Evolutionary conservation across 1,140 invertebrate genomes (phyloP).

Genomic region (Drosophila sechellia): DNA sequence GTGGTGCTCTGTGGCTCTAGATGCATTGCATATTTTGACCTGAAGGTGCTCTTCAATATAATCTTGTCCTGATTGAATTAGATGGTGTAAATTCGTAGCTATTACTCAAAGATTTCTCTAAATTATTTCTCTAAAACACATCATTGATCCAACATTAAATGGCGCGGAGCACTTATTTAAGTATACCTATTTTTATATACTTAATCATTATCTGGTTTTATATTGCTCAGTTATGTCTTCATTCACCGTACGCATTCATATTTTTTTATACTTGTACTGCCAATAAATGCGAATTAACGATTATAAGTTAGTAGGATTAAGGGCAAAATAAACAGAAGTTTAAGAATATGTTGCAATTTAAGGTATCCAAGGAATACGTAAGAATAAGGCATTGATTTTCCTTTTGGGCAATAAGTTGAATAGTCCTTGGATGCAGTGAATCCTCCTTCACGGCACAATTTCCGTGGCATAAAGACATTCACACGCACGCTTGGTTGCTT

Average conservation of each 20-base stretch:
- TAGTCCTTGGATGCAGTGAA: constrained; percentile 4
- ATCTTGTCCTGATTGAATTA: constrained; percentile 18
- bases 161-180: neutral
- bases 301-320: neutral
- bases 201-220: neutral
- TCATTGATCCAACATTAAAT: neutral
- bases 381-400: constrained; percentile 9
- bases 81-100: neutral
- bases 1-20: constrained; percentile 66
- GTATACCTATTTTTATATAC: neutral
- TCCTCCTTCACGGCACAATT: constrained; percentile 20
- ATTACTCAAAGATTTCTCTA: neutral
- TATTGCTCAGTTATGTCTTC: neutral
- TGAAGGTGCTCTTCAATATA: constrained; percentile 23
- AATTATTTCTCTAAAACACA: neutral
- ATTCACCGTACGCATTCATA: neutral
- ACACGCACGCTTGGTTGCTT: constrained; percentile 59
- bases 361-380: neutral
- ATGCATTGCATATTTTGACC: constrained; percentile 37
- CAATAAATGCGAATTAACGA: constrained; percentile 47
- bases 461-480: constrained; percentile 59
- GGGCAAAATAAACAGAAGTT: neutral
- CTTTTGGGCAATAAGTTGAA: constrained; percentile 6
- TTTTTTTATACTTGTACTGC: constrained; percentile 9
- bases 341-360: neutral